Conservation (phyloP, 2,888 invertebrate species). For the Neoitamus cyanurus region DNA sequence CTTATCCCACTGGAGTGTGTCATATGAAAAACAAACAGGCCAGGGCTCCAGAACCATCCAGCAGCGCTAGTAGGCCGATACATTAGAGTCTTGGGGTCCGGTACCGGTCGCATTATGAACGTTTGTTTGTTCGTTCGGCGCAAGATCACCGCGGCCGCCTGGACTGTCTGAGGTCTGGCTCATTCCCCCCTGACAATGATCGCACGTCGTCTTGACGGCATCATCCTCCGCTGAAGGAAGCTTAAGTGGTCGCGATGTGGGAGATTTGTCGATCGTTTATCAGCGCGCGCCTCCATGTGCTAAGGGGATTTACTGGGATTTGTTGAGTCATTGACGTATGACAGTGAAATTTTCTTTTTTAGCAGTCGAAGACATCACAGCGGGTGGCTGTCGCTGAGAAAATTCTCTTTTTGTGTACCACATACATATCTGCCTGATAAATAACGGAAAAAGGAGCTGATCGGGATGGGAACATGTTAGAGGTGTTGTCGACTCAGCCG, state of each 20-base stretch:
- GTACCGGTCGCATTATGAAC: background rate
- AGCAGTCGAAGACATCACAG: constrained; percentile 19
- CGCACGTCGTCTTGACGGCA: constrained; percentile 43
- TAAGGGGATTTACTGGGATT: constrained; percentile 41
- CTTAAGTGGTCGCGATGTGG: constrained; percentile 42
- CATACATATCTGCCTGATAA: background rate
- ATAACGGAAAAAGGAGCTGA: background rate
- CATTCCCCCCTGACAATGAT: constrained; percentile 35
- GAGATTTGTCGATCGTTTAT: constrained; percentile 46
- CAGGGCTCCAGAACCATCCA: background rate
- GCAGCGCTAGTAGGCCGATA: background rate
- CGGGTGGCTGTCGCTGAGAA: constrained; percentile 40
- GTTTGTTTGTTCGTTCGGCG: background rate
- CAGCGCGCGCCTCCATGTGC: constrained; percentile 27
- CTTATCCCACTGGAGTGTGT: constrained; percentile 42
- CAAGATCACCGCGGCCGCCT: background rate
- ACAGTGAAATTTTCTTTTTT: constrained; percentile 12
- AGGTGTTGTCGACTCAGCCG: background rate
- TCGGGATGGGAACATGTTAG: background rate
- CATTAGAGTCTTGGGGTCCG: background rate
- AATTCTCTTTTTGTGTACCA: background rate
- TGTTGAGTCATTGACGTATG: constrained; percentile 35
- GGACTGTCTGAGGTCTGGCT: constrained; percentile 2
- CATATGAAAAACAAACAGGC: constrained; percentile 34
- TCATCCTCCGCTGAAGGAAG: constrained; percentile 37